Base-by-base conservation (phyloP, 2,888 invertebrate genomes). In the Melikaiella ostensackeni region DNA sequence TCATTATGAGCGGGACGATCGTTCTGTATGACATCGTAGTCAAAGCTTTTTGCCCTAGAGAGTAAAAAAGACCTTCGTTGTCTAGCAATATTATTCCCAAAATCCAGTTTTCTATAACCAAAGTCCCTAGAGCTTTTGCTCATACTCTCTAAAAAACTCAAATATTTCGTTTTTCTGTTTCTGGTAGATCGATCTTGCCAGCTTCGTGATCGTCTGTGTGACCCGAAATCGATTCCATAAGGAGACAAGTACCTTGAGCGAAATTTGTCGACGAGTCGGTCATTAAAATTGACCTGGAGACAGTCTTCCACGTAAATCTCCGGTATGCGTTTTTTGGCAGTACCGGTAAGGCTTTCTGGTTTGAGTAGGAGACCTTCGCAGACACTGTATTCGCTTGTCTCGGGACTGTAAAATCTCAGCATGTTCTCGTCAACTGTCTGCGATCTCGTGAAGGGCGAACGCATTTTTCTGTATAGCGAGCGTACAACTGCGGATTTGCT, bases 401-500 rank as follows among this genome's bases (percentile, higher is more conserved):
- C 88, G 73, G 90, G 89, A 80, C 88, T 89, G 85, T 89, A 88
- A 86, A 89, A 88, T 81, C 89, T 87, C 82, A 91, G 84, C 79
- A 91, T 84, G 84, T 88, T 91, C 84, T 91, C 91, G 86, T 91
- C 91, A 86, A 91, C 89, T 81, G 91, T 91, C 83, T 88, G 90
- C 83, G 91, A 91, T 81, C 90, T 91, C 83, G 89, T 88, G 85
- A 91, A 90, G 77, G 91, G 91, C 82, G 89, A 89, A 86, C 89
- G 89, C 88, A 91, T 90, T 88, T 90, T 91, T 88, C 88, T 90
- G 86, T 90, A 91, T 86, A 91, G 90, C 88, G 91, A 91, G 87
- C 91, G 91, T 82, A 91, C 89, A 86, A 91, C 91, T 91, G 91
- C 91, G 91, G 91, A 91, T 90, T 91, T 91, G 91, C 91, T 91